Evolutionary conservation across 2,113 vertebrate genomes (phyloP).

Genomic region (Phrynocephalus versicolor): DNA sequence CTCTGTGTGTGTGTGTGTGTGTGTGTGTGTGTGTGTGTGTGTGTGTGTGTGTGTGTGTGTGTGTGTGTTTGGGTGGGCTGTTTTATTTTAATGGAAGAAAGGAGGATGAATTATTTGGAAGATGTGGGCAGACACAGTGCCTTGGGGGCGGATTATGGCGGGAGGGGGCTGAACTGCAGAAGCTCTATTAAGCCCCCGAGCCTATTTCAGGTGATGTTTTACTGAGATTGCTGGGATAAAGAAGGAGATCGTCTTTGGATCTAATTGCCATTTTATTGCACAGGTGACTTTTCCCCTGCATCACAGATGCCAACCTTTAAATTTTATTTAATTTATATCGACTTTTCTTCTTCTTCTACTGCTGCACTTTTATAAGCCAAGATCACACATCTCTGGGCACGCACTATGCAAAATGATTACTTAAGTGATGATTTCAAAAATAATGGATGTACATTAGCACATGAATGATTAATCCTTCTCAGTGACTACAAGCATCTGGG

Average conservation of each 20-base stretch:
- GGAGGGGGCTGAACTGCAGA: conserved; percentile 31
- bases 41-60: no score
- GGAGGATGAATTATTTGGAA: conserved; percentile 45
- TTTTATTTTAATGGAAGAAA: conserved; percentile 41
- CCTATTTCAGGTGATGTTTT: conserved; percentile 24
- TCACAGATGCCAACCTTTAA: conserved; percentile 55
- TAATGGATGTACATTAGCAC: conserved; percentile 69
- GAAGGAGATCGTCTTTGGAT: conserved; percentile 51
- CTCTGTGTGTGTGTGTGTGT: no score
- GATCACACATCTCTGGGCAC: conserved; percentile 58
- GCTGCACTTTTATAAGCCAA: conserved; percentile 57
- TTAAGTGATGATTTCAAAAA: conserved; percentile 74
- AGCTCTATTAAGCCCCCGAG: conserved; percentile 22
- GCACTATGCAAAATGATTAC: conserved; percentile 53
- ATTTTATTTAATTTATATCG: conserved; percentile 71
- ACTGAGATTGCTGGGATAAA: background rate
- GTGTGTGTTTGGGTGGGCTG: conserved; percentile 39
- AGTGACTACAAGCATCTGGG: conserved; percentile 54
- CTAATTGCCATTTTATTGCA: conserved; percentile 48
- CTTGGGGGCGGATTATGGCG: background rate
- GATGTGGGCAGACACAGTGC: conserved; percentile 30
- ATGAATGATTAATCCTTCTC: conserved; percentile 70
- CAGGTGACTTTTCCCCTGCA: conserved; percentile 26
- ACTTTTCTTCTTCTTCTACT: conserved; percentile 36
- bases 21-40: no score